These are phyloP conservation scores for Dascyllus trimaculatus DNA, from an alignment of 2,113 vertebrate genomes.

Conservation along the genomic window DNA sequence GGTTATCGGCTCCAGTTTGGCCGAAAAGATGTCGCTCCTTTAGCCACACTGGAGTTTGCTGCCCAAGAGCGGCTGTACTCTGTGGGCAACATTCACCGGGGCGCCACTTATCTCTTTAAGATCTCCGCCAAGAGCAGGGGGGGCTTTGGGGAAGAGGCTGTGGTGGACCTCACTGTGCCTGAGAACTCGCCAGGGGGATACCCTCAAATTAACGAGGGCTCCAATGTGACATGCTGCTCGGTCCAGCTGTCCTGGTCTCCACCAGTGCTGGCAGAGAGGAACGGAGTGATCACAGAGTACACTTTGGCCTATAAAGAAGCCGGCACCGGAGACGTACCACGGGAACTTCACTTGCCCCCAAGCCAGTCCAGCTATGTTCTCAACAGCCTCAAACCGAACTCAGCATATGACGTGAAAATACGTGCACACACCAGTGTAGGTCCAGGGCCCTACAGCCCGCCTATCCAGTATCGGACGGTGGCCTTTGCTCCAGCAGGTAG, in stretches of 20 bases:
- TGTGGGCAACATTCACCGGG: conserved; percentile 88
- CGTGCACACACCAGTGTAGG: conserved; percentile 98
- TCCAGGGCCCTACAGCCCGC: conserved; percentile 97
- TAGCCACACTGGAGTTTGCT: conserved; percentile 92
- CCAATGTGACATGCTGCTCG: conserved; percentile 91
- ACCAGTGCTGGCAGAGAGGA: conserved; percentile 93
- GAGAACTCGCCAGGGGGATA: conserved; percentile 93
- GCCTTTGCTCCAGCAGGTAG: conserved; percentile 95
- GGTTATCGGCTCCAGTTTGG: conserved; percentile 96
- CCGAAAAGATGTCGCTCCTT: conserved; percentile 88
- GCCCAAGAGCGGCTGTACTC: conserved; percentile 88
- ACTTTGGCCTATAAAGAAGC: conserved; percentile 95
- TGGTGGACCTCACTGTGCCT: conserved; percentile 87
- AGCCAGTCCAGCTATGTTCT: conserved; percentile 90
- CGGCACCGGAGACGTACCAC: conserved; percentile 79
- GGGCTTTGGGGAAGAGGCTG: conserved; percentile 93
- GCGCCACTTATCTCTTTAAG: conserved; percentile 94
- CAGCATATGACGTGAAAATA: conserved; percentile 96
- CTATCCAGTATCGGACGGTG: conserved; percentile 96
- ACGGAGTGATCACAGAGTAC: conserved; percentile 93
- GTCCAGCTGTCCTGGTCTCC: conserved; percentile 95
- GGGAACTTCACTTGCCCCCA: conserved; percentile 90
- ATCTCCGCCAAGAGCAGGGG: conserved; percentile 93
- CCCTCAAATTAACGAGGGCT: conserved; percentile 91
- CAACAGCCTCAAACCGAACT: conserved; percentile 94